Conservation (phyloP, 2,888 invertebrate species). For the Taenaris catops region DNA sequence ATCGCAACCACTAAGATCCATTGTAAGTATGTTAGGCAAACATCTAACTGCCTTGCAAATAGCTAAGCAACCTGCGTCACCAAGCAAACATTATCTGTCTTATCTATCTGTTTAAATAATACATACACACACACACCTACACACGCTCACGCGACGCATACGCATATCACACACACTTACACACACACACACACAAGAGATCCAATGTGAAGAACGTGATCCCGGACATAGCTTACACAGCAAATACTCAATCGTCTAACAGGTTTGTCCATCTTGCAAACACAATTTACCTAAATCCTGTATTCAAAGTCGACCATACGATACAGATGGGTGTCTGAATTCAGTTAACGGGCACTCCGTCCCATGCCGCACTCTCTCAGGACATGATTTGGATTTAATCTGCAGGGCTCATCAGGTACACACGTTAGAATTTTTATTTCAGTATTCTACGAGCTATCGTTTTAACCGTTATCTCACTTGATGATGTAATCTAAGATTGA, state of each 20-base stretch:
- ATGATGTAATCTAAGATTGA: too few relatives aligned
- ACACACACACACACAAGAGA: too few relatives aligned
- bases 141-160: too few relatives aligned
- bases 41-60: constrained; percentile 84
- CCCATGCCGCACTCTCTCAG: constrained; percentile 96
- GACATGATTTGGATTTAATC: constrained; percentile 98
- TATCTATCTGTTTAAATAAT: too few relatives aligned
- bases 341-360: constrained; percentile 90
- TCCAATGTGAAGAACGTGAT: too few relatives aligned
- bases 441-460: background rate
- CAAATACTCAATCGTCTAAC: constrained; percentile 19
- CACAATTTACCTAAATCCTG: constrained; percentile 23
- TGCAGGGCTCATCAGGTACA: constrained; percentile 97
- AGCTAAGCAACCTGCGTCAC: constrained; percentile 85
- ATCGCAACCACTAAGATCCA: constrained; percentile 85
- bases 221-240: constrained; percentile 11
- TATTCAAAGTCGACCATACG: constrained; percentile 19
- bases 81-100: constrained; percentile 73
- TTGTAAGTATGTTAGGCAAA: constrained; percentile 82
- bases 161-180: too few relatives aligned
- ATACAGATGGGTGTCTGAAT: constrained; percentile 13
- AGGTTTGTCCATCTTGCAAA: constrained; percentile 22
- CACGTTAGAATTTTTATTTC: background rate
- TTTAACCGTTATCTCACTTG: too few relatives aligned
- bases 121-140: too few relatives aligned